Evolutionary conservation across 2,888 invertebrate species (phyloP).

Genomic region (Caenorhabditis sinica): DNA sequence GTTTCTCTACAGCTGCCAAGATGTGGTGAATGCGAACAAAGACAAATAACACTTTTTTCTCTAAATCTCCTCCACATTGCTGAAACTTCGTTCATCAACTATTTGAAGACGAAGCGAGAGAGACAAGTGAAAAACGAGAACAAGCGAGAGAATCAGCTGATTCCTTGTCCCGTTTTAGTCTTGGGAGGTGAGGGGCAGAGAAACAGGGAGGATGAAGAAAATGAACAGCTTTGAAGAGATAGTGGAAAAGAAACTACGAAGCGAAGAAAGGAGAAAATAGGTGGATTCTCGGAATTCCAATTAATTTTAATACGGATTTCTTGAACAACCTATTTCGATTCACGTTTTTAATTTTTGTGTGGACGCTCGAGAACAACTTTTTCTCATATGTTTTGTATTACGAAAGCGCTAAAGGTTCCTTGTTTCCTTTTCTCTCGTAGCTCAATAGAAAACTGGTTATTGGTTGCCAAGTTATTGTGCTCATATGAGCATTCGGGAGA

Average conservation of each 20-base stretch:
- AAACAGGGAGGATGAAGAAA: slow-evolving; percentile 16
- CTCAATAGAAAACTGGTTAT: slow-evolving; percentile 34
- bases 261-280: not conserved
- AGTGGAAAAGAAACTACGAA: not conserved
- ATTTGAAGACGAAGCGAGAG: slow-evolving; percentile 13
- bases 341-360: not conserved
- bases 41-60: slow-evolving; percentile 38
- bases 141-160: slow-evolving; percentile 45
- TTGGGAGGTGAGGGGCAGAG: slow-evolving; percentile 7
- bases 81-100: slow-evolving; percentile 14
- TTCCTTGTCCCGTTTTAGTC: slow-evolving; percentile 31
- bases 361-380: not conserved
- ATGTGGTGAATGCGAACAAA: slow-evolving; percentile 24
- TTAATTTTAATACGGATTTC: not conserved
- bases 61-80: slow-evolving; percentile 25
- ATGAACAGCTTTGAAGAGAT: slow-evolving; percentile 14
- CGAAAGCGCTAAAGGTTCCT: not conserved
- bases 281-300: not conserved
- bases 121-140: slow-evolving; percentile 15
- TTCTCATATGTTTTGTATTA: not conserved
- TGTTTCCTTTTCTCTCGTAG: not conserved
- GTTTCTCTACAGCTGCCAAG: slow-evolving; percentile 13
- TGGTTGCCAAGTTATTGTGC: slow-evolving; percentile 37
- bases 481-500: slow-evolving; percentile 13
- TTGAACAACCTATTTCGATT: not conserved